Evolutionary conservation across 23 tunicate species (phyloP), one percentile per base, ranked within the genome.

Genomic region (Phallusia fumigata): DNA sequence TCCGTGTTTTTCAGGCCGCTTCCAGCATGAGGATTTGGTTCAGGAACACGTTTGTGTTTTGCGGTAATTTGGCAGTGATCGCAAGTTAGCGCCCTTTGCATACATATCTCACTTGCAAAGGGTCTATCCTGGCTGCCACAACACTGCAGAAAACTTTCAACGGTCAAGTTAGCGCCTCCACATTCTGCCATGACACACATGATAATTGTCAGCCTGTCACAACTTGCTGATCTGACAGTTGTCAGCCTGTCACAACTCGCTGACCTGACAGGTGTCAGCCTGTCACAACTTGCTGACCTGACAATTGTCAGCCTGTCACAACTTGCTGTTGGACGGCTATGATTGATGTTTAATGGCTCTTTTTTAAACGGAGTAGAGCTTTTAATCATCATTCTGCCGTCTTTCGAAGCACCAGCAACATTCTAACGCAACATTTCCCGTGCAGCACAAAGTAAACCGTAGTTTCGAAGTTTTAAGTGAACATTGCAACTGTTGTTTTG

Each of bases 261-360:
- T n/a, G n/a, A n/a, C n/a, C n/a, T n/a, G n/a, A n/a, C n/a, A n/a
- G n/a, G n/a, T n/a, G n/a, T n/a, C n/a, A n/a, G n/a, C n/a, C n/a
- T n/a, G n/a, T n/a, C n/a, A n/a, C n/a, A n/a, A n/a, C n/a, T n/a
- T 22, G 82, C 34, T 16, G 5, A 40, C 47, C 47, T 76, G 13
- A 34, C 47, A 32, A n/a, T n/a, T 76, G 28, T 26, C 26, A 64
- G 11, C 30, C 8, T 2, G 53, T 52, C 12, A 30, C 21, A 16
- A 31, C 0, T 24, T 92, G 88, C 97, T 36, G 86, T 84, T 79
- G 87, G 97, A 92, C 97, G 90, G 85, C 88, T 92, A 92, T 92
- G 97, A 92, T 92, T 92, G 97, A 92, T 92, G 97, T 92, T 92
- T 92, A 92, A 92, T 92, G 97, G 97, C 97, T 92, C 97, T 92